These are phyloP conservation scores for Crematogaster levior DNA, from an alignment of 2,888 invertebrate genomes.

Conservation along the genomic window DNA sequence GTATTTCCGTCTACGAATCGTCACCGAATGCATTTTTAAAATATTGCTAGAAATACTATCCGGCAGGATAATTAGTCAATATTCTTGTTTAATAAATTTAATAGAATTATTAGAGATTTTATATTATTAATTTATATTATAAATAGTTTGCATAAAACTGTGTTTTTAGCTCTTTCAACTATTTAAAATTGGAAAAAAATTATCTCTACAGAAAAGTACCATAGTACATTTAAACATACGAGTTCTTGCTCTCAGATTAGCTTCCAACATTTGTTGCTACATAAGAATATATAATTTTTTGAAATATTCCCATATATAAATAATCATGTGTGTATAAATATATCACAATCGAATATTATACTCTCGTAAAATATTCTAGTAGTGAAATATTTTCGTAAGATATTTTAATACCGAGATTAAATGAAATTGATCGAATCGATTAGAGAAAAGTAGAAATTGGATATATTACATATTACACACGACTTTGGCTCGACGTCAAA, in stretches of 20 bases:
- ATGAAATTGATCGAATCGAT: neutral
- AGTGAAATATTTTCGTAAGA: neutral
- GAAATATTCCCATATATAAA: neutral
- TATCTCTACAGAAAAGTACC: neutral
- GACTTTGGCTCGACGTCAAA: constrained; percentile 37
- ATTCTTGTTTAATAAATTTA: neutral
- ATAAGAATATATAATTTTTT: neutral
- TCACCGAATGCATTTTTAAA: constrained; percentile 43
- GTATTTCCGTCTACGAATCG: constrained; percentile 57
- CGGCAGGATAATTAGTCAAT: neutral
- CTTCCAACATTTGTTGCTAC: constrained; percentile 21
- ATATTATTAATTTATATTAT: neutral
- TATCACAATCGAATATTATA: neutral
- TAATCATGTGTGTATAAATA: neutral
- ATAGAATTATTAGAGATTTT: neutral
- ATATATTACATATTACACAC: constrained; percentile 2
- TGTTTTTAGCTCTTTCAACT: neutral
- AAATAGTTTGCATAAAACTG: neutral
- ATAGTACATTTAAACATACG: neutral
- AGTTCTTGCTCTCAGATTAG: neutral
- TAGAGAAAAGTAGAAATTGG: constrained; percentile 10
- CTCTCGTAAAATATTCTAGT: neutral
- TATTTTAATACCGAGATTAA: constrained; percentile 11
- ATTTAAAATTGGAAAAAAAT: neutral
- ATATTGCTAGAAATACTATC: constrained; percentile 33